phyloP scores from a whole-genome alignment of 2,797 vertebrate genomes.

The Eutrigla gurnardus region DNA sequence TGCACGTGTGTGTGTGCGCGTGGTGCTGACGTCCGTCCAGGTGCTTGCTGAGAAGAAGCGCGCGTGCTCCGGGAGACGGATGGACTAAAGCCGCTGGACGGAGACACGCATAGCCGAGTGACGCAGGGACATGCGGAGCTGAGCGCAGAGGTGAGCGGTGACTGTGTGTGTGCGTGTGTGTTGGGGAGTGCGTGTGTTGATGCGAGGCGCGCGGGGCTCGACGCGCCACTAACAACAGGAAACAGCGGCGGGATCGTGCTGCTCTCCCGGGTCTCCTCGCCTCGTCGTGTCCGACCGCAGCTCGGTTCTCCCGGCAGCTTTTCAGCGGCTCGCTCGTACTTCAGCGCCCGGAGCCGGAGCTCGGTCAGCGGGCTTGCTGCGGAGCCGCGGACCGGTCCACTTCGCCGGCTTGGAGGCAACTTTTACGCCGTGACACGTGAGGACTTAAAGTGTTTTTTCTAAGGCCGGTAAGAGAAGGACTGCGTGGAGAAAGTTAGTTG shows the following conservation, averaged over 20 bases:
- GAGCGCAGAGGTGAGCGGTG: slow-evolving; percentile 57
- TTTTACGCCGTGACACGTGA: not conserved
- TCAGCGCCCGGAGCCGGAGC: not conserved
- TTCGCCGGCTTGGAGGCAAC: slow-evolving; percentile 4
- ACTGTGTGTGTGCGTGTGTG: not conserved
- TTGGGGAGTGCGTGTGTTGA: slow-evolving; percentile 14
- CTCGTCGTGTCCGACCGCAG: too few species aligned
- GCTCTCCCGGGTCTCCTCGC: too few species aligned
- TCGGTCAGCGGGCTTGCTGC: not conserved
- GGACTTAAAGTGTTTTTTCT: not conserved
- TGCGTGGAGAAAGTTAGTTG: not conserved
- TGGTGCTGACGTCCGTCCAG: slow-evolving; percentile 41
- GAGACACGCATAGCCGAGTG: slow-evolving; percentile 27
- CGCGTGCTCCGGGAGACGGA: slow-evolving; percentile 44
- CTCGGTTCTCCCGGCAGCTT: not conserved
- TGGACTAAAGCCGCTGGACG: slow-evolving; percentile 72
- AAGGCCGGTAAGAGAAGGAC: slow-evolving; percentile 26
- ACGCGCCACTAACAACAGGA: slow-evolving; percentile 41
- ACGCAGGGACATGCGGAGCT: slow-evolving; percentile 31
- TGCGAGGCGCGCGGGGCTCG: not conserved
- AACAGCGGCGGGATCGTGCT: slow-evolving; percentile 10
- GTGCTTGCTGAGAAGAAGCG: slow-evolving; percentile 52
- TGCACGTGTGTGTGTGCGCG: not conserved
- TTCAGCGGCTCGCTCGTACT: not conserved
- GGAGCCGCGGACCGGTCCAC: slow-evolving; percentile 6